phyloP scores from a whole-genome alignment of 2,888 invertebrate species.

The Oscheius sp. region DNA sequence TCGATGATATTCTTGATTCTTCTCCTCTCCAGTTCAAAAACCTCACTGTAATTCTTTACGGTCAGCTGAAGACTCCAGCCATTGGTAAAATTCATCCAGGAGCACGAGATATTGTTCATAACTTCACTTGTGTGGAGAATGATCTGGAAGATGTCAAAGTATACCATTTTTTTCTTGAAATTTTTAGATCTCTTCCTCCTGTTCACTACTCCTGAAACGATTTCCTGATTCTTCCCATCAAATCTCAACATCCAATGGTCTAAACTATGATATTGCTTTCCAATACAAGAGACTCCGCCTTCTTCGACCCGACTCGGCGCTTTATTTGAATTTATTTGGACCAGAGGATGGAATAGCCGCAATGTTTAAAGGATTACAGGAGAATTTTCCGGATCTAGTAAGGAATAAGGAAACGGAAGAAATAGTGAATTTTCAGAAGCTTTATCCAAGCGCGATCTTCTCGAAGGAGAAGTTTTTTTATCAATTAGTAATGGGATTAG shows the following conservation, averaged over 20 bases:
- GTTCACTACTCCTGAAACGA: background rate
- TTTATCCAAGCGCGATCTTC: background rate
- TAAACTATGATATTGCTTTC: background rate
- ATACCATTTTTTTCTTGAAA: background rate
- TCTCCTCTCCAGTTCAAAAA: background rate
- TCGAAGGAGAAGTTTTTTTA: background rate
- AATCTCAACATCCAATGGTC: background rate
- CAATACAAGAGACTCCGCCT: background rate
- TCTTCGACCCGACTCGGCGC: background rate
- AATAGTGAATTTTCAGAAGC: background rate
- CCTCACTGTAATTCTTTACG: background rate
- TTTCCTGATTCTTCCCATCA: background rate
- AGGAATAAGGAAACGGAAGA: too few relatives aligned
- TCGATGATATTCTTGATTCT: constrained; percentile 29
- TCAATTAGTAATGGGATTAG: background rate
- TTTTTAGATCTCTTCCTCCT: constrained; percentile 5
- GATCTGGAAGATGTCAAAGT: background rate
- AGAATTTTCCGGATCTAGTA: constrained; percentile 19
- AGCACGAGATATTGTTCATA: background rate
- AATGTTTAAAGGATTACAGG: background rate
- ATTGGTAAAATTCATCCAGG: constrained; percentile 10
- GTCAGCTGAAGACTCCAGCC: background rate
- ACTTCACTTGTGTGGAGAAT: background rate
- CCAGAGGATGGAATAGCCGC: constrained; percentile 20
- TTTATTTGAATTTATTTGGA: constrained; percentile 9